Percentiles rank a stretch among this genome's conserved stretches.
Evolutionary conservation across 2,888 invertebrate species (phyloP).

Genomic region (Julus scandinavius): DNA sequence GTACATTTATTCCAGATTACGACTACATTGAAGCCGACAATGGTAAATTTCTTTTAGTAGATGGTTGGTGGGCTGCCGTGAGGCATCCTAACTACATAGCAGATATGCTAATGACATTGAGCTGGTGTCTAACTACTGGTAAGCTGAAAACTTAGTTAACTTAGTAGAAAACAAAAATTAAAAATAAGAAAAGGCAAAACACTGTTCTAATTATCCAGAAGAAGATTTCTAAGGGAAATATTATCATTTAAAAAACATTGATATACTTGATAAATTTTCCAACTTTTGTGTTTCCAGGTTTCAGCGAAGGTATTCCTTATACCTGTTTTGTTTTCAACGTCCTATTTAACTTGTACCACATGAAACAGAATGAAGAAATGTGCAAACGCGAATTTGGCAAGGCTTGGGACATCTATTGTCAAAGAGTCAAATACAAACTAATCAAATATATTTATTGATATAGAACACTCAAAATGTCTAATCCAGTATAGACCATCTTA

Average conservation of each 20-base stretch:
- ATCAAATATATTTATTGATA: conserved; percentile 35
- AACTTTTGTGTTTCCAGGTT: background rate
- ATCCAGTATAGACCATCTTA: too few relatives aligned
- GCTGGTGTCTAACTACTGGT: conserved; percentile 70
- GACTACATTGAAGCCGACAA: conserved; percentile 72
- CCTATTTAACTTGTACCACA: background rate
- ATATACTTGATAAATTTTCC: too few relatives aligned
- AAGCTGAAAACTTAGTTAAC: too few relatives aligned
- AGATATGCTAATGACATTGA: conserved; percentile 79
- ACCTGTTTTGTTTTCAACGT: background rate
- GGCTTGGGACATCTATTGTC: conserved; percentile 21
- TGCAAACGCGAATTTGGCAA: background rate
- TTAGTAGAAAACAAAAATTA: too few relatives aligned
- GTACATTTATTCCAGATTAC: background rate
- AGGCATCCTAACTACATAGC: conserved; percentile 92
- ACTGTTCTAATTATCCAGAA: too few relatives aligned
- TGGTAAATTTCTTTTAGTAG: conserved; percentile 80
- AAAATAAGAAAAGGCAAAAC: too few relatives aligned
- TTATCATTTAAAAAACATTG: too few relatives aligned
- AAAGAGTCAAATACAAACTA: conserved; percentile 30
- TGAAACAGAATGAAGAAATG: background rate
- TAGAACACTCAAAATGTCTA: too few relatives aligned
- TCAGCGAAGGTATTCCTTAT: background rate
- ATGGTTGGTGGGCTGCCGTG: conserved; percentile 83
- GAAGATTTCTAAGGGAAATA: too few relatives aligned